Evolutionary conservation across 2,797 vertebrate genomes (phyloP), one percentile per base, ranked within the genome.

Genomic region (Serranus cabrilla): DNA sequence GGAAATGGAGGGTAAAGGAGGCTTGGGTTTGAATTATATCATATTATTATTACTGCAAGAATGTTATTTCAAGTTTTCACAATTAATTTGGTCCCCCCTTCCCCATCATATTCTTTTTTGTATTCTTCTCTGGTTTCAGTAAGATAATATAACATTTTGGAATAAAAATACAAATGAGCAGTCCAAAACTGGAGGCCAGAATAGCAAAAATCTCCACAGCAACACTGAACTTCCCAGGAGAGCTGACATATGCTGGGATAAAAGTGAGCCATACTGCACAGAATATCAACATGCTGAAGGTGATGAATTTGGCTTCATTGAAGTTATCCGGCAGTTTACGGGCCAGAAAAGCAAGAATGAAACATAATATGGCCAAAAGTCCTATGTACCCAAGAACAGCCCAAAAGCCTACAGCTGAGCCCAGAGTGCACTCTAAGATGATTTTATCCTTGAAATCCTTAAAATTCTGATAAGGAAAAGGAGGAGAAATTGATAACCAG

Each of bases 201-300:
- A 95, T 94, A 0, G 94, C 92, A 90, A 95, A 95, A 52, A 95
- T 92, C 17, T 94, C 94, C 1, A 95, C 94, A 47, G 94, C 93
- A 3, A 95, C 94, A 21, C 91, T 94, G 42, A 94, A 94, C 69
- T 93, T 95, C 11, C 93, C 93, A 64, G 94, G 94, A 16, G 93
- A 93, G 66, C 93, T 94, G 70, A 93, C 84, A 73, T 94, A 94
- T 0, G 92, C 91, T 17, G 93, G 93, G 16, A 94, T 94, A 25
- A 94, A 94, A 5, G 92, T 83, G 34, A 93, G 80, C 94, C 94
- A 94, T 0, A 93, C 93, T 7, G 92, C 83, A 46, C 87, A 93
- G 83, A 93, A 93, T 77, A 93, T 94, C 71, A 94, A 17, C 93
- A 93, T 94, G 60, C 92, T 95, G 16, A 94, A 95, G 13, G 94